Percentiles rank a stretch among this genome's conserved stretches.
Evolutionary conservation across 2,797 vertebrate genomes (phyloP).

Genomic region (Fistularia tabacaria): DNA sequence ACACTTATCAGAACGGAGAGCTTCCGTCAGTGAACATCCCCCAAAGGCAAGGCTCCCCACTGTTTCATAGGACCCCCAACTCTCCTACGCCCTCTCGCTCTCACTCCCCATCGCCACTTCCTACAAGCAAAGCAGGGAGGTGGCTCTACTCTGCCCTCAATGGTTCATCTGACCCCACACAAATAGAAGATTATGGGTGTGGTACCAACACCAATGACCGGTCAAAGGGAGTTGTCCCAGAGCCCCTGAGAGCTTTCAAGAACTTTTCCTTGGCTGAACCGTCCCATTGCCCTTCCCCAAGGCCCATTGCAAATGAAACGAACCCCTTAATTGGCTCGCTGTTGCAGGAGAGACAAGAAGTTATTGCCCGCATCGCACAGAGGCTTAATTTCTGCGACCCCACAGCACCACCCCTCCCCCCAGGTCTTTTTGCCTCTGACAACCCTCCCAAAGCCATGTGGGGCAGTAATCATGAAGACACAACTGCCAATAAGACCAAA

Average conservation of each 20-base stretch:
- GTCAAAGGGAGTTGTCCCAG: slow-evolving; percentile 67
- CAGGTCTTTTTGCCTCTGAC: slow-evolving; percentile 75
- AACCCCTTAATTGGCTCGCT: slow-evolving; percentile 93
- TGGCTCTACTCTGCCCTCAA: slow-evolving; percentile 76
- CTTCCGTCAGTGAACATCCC: slow-evolving; percentile 67
- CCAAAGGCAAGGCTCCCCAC: slow-evolving; percentile 71
- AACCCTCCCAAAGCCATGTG: slow-evolving; percentile 80
- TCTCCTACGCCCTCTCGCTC: slow-evolving; percentile 67
- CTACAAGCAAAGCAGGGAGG: slow-evolving; percentile 81
- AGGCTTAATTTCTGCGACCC: slow-evolving; percentile 95
- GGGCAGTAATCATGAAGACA: slow-evolving; percentile 73
- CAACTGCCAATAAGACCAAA: slow-evolving; percentile 82
- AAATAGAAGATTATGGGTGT: slow-evolving; percentile 71
- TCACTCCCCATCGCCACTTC: slow-evolving; percentile 70
- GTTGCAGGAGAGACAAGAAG: slow-evolving; percentile 94
- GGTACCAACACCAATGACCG: slow-evolving; percentile 66
- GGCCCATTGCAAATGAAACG: slow-evolving; percentile 76
- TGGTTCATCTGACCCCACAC: slow-evolving; percentile 70
- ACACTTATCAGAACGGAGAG: slow-evolving; percentile 62
- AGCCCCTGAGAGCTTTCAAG: slow-evolving; percentile 84
- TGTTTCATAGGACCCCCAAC: slow-evolving; percentile 70
- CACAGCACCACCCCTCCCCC: slow-evolving; percentile 80
- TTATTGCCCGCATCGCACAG: slow-evolving; percentile 96
- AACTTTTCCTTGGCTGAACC: slow-evolving; percentile 82
- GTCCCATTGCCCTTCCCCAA: slow-evolving; percentile 71